Percentiles rank a stretch among this genome's conserved stretches.
Conservation (phyloP, 2,888 invertebrate genomes). For the Lamproptera curius region DNA sequence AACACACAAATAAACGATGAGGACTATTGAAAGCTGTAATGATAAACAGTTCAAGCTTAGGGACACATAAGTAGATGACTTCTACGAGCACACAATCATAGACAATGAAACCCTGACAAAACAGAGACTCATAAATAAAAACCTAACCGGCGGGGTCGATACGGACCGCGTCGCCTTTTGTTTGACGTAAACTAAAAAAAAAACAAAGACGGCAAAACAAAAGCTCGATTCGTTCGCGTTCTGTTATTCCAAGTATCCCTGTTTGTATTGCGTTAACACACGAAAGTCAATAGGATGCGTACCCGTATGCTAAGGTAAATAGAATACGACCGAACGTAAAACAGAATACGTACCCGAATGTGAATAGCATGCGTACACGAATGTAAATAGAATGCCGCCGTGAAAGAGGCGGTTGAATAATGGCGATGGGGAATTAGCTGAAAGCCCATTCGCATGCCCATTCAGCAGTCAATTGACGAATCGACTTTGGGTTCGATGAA, state of each 20-base stretch:
- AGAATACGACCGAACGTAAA: background rate
- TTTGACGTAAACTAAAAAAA: conserved; percentile 4
- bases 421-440: background rate
- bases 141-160: background rate
- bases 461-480: background rate
- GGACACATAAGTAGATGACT: no score
- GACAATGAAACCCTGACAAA: background rate
- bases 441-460: background rate
- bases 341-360: background rate
- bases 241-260: conserved; percentile 6
- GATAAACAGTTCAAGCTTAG: no score
- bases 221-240: conserved; percentile 1
- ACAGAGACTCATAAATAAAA: background rate
- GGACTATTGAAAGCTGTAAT: no score
- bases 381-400: background rate
- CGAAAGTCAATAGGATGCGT: background rate
- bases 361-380: background rate
- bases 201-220: conserved; percentile 1
- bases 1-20: no score
- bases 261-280: conserved; percentile 2
- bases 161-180: background rate
- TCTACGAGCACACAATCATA: background rate
- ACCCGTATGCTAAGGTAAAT: background rate
- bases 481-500: no score
- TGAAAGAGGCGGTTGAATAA: background rate